Conservation (phyloP, 53 echinoderm and acorn worm genomes). For the Henricia sp. region DNA sequence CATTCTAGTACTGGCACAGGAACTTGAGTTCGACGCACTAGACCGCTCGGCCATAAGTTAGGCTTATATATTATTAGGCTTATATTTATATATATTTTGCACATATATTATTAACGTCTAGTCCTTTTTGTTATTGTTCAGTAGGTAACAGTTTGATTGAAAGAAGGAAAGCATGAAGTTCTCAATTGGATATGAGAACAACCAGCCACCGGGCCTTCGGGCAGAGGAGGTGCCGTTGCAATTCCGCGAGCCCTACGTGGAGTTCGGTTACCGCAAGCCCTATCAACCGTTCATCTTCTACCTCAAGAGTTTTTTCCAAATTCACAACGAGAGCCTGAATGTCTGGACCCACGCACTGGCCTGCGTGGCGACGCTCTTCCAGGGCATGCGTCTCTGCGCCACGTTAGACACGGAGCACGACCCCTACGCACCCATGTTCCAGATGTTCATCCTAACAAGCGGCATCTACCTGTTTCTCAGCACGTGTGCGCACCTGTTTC, state of each 20-base stretch:
- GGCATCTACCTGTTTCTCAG: slow-evolving; percentile 79
- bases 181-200: slow-evolving; percentile 53
- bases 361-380: slow-evolving; percentile 66
- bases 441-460: slow-evolving; percentile 73
- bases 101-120: too few species aligned
- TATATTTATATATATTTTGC: too few species aligned
- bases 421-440: slow-evolving; percentile 77
- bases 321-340: slow-evolving; percentile 93
- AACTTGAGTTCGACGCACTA: too few species aligned
- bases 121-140: too few species aligned
- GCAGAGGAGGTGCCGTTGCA: slow-evolving; percentile 72
- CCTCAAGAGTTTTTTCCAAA: slow-evolving; percentile 82
- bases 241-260: slow-evolving; percentile 80
- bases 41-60: too few species aligned
- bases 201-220: slow-evolving; percentile 47
- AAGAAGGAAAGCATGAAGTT: slow-evolving; percentile 30
- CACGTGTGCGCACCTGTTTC: slow-evolving; percentile 85
- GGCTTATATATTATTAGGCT: too few species aligned
- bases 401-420: slow-evolving; percentile 71
- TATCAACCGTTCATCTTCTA: slow-evolving; percentile 89
- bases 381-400: slow-evolving; percentile 65
- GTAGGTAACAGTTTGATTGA: slow-evolving; percentile 31
- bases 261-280: slow-evolving; percentile 85
- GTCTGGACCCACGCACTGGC: slow-evolving; percentile 91
- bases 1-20: too few species aligned